These are phyloP conservation scores for Trissolcus brochymenae DNA, from an alignment of 2,888 invertebrate genomes.

Conservation along the genomic window DNA sequence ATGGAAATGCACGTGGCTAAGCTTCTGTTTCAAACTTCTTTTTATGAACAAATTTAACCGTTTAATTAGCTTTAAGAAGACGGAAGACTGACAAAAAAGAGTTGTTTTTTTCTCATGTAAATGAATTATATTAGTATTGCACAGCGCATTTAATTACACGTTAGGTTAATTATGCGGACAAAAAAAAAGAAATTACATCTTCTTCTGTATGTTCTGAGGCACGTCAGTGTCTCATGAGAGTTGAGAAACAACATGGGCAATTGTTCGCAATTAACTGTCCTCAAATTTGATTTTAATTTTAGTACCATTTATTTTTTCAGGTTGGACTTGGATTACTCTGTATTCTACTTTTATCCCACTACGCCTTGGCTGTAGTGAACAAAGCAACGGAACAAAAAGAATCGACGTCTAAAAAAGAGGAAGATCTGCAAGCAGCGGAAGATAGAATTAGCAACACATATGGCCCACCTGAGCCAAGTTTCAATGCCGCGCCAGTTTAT, in stretches of 20 bases:
- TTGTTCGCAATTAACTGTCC: no score
- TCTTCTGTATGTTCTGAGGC: no score
- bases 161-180: no score
- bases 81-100: slow-evolving; percentile 42
- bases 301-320: slow-evolving; percentile 62
- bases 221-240: no score
- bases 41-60: slow-evolving; percentile 58
- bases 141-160: no score
- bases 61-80: slow-evolving; percentile 62
- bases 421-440: slow-evolving; percentile 64
- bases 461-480: slow-evolving; percentile 68
- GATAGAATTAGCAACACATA: slow-evolving; percentile 71
- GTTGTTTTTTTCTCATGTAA: slow-evolving; percentile 46
- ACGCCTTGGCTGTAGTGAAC: slow-evolving; percentile 69
- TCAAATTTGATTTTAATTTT: no score
- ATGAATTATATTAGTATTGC: slow-evolving; percentile 49
- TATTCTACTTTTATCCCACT: slow-evolving; percentile 65
- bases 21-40: slow-evolving; percentile 61
- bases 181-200: no score
- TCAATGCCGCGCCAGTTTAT: slow-evolving; percentile 74
- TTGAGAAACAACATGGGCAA: no score
- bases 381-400: slow-evolving; percentile 61
- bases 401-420: slow-evolving; percentile 57
- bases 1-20: slow-evolving; percentile 51
- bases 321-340: slow-evolving; percentile 64